Base-by-base conservation (phyloP, 2,797 vertebrate genomes). In the Acrocephalus scirpaceus region DNA sequence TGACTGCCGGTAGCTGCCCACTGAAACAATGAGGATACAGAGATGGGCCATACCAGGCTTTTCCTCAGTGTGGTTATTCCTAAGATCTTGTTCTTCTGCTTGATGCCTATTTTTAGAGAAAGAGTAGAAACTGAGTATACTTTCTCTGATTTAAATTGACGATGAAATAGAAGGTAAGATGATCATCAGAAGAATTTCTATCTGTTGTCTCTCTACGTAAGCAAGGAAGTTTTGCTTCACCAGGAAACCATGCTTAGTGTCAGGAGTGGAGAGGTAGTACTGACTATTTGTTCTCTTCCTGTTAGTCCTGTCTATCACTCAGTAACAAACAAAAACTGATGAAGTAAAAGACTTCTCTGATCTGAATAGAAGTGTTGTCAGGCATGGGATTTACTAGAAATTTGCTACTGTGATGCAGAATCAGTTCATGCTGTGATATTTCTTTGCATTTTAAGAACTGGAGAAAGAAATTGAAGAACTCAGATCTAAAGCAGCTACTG, bases 381-480 rank as follows among this genome's bases (percentile, higher is more conserved):
- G 23, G 32, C 25, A n/a, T 14, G 32, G 44, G 27, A 44, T 88
- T 80, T 91, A 51, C 36, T 48, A 56, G 77, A 53, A 60, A 47
- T 44, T 85, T 84, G 34, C 25, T 76, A 17, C 42, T 54, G 34
- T 40, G 38, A 44, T 67, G 60, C 44, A 92, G 11, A 48, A 73
- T 81, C 12, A 38, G 11, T 86, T 88, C 13, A 76, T 57, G 17
- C 48, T 62, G 30, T 92, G 67, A 82, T 85, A 70, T 76, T 85
- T 78, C 48, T 86, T 6, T 88, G 18, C 16, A 75, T 80, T 79
- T 96, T 90, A 97, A 99, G 99, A 98, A 97, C 97, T 99, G 92
- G 99, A 99, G 95, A 99, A 99, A 93, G 99, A 99, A 97, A 96
- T 99, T 79, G 98, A 98, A 96, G 97, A 97, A 70, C 87, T 99